Evolutionary conservation across 1,140 invertebrate genomes (phyloP), one percentile per base, ranked within the genome.

Genomic region (Apolygus lucorum): DNA sequence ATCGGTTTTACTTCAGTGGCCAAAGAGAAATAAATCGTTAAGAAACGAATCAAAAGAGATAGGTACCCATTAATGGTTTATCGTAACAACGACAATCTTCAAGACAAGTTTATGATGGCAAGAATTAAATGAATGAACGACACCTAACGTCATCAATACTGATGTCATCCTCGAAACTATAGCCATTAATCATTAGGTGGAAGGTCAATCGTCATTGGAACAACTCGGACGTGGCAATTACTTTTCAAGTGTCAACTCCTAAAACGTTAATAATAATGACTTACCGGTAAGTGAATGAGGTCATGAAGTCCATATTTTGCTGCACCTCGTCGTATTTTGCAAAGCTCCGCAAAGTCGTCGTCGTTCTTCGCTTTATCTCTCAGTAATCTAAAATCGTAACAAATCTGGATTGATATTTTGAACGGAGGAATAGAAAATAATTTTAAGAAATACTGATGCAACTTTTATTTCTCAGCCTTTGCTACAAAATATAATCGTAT

Each of bases 331-430:
- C 79, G 72, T 62, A 81, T 71, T 68, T 76, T 75, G 70, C 80
- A 81, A 27, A 82, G 74, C 26, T 79, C 78, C 28, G 79, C 75
- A 68, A 82, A 81, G 70, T 82, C 80, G 63, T 81, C 80, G 67
- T 82, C 81, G 11, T 66, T 73, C 2, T 67, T 72, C n/a, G 77
- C 74, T 71, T 82, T 82, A 25, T 80, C 78, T 28, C 78, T 72
- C 2, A 81, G 67, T 13, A 81, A 69, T 25, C 80, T 81, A 73
- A 0, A 76, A 72, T 17, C 22, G n/a, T n/a, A n/a, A n/a, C n/a
- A 1, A 68, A n/a, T n/a, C 29, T 28, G 13, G 24, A 17, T 29
- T 28, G 4, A 34, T 28, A 13, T 29, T 13, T 17, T 28, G 11
- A 68, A 24, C 21, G 28, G 26, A 21, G 28, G n/a, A n/a, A n/a